Base-by-base conservation (phyloP, 2,113 vertebrate genomes). In the Oceanites oceanicus region DNA sequence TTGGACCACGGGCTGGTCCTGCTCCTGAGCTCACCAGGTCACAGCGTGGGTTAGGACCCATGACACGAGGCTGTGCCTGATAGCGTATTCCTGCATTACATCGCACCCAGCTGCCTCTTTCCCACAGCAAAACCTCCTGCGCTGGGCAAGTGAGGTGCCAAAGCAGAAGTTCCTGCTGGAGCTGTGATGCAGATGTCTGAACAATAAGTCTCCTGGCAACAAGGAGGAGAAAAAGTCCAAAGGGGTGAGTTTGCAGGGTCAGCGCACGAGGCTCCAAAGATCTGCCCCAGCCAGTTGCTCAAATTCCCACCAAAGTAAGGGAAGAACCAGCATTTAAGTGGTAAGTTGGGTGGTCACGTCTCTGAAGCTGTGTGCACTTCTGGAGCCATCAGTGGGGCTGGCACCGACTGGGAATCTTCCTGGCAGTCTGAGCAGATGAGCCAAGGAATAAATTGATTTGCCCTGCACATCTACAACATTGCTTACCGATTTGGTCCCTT, bases 1-100 rank as follows among this genome's bases (percentile, higher is more conserved):
- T 6, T 16, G 34, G 20, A 17, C 30, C 56, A 34, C 0, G 0
- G 38, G 2, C 58, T 38, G 49, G 44, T 86, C 62, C 82, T 67
- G 56, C 66, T 77, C n/a, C 72, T 68, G 52, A 55, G 47, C 52
- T 87, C 30, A 3, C 15, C 38, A 2, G 36, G 65, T 47, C 47
- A 8, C 16, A 15, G n/a, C 36, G 36, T 13, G 21, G 38, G 36
- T 36, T 68, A 38, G 44, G 66, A 63, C 1, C 77, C 19, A 2
- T 14, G 56, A 44, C 45, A 29, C 0, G 0, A 55, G 26, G 61
- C 70, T 18, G 10, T 27, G 29, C 2, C 13, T 49, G 40, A 4
- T 10, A 26, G 18, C 1, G 0, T 50, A 10, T 70, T 66, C 27
- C 47, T 30, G 26, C 12, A 1, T 23, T 16, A 4, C 21, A 1